phyloP scores from a whole-genome alignment of 37 sponge, comb jelly and placozoan genomes.

The Axinella damicornis region DNA sequence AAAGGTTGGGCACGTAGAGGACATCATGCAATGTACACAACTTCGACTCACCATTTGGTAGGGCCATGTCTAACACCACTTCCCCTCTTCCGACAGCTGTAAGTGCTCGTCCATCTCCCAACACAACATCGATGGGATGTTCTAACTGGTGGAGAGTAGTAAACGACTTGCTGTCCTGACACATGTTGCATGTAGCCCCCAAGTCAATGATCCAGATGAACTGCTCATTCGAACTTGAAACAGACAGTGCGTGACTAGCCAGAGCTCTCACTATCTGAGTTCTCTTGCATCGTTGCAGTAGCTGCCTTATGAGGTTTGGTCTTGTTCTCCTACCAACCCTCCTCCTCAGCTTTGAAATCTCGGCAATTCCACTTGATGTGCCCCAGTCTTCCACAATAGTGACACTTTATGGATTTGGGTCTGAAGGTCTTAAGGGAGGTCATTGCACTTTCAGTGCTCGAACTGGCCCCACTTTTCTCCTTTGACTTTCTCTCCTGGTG shows the following conservation, averaged over 20 bases:
- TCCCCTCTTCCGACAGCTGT: slow-evolving; percentile 19
- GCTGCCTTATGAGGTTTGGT: slow-evolving; percentile 3
- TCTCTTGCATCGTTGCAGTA: slow-evolving; percentile 8
- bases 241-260: slow-evolving; percentile 22
- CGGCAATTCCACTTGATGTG: slow-evolving; percentile 30
- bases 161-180: slow-evolving; percentile 25
- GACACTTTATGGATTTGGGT: slow-evolving; percentile 22
- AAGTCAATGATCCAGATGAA: slow-evolving; percentile 41
- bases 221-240: slow-evolving; percentile 21
- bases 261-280: slow-evolving; percentile 35
- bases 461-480: slow-evolving; percentile 15
- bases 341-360: slow-evolving; percentile 16
- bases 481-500: slow-evolving; percentile 49
- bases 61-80: slow-evolving; percentile 12
- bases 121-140: slow-evolving; percentile 24
- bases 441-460: slow-evolving; percentile 31
- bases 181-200: slow-evolving; percentile 50
- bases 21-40: slow-evolving; percentile 47
- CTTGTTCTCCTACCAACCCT: slow-evolving; percentile 15
- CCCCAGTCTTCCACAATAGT: slow-evolving; percentile 35
- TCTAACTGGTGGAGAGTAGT: slow-evolving; percentile 24
- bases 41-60: slow-evolving; percentile 47
- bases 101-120: slow-evolving; percentile 60
- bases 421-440: slow-evolving; percentile 22
- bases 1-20: slow-evolving; percentile 48